These are phyloP conservation scores for Zaprionus taronus DNA, from an alignment of 1,140 invertebrate species.

Conservation along the genomic window DNA sequence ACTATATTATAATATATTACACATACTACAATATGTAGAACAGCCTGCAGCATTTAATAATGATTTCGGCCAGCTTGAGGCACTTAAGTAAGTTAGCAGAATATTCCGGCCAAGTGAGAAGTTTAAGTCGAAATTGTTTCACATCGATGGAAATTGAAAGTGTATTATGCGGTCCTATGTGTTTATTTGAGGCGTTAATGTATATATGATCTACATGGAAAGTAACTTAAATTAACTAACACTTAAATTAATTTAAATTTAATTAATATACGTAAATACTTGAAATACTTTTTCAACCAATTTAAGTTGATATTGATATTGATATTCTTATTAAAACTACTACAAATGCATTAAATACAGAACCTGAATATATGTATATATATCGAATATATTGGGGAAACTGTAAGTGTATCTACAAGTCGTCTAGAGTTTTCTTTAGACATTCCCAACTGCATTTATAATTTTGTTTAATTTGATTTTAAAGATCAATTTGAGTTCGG, in stretches of 20 bases:
- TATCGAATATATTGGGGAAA: background rate
- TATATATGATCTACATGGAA: no score
- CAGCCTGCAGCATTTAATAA: constrained; percentile 5
- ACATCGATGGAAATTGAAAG: background rate
- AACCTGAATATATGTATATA: background rate
- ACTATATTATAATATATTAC: background rate
- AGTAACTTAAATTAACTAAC: no score
- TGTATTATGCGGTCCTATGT: background rate
- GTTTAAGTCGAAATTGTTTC: background rate
- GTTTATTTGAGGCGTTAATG: no score
- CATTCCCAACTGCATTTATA: constrained; percentile 47
- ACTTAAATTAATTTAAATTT: no score
- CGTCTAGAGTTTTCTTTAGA: background rate
- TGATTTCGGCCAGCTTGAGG: constrained; percentile 1
- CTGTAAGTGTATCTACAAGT: background rate
- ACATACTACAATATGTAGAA: background rate
- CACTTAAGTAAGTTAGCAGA: background rate
- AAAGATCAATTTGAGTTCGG: constrained; percentile 41
- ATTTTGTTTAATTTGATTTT: constrained; percentile 72
- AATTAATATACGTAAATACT: no score
- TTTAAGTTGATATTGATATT: no score
- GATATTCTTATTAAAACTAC: no score
- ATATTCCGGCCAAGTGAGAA: background rate
- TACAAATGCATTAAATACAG: no score
- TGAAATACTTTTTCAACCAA: no score